Evolutionary conservation across 1,140 invertebrate genomes (phyloP).

Genomic region (Neodiprion lecontei): DNA sequence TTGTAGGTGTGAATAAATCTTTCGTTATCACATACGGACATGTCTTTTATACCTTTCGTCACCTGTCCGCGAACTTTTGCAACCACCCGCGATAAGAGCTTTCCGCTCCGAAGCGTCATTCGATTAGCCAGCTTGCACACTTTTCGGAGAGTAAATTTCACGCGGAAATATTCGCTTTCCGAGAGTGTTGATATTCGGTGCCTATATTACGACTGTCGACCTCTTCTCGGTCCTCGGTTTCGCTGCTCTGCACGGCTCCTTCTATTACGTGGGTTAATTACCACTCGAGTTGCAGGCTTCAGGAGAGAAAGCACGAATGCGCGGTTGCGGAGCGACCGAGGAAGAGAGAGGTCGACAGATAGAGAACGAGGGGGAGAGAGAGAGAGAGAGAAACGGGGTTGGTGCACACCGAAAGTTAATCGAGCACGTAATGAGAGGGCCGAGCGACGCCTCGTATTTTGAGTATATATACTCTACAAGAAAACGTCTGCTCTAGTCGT

Average conservation of each 20-base stretch:
- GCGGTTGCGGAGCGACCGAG: background rate
- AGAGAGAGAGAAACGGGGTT: background rate
- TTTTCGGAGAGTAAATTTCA: too few species aligned
- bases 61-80: too few species aligned
- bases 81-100: too few species aligned
- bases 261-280: background rate
- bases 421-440: slow-evolving; percentile 41
- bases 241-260: too few species aligned
- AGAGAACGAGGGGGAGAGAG: background rate
- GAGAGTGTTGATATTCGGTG: too few species aligned
- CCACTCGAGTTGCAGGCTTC: background rate
- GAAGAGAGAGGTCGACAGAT: background rate
- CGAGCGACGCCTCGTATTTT: slow-evolving; percentile 33
- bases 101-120: too few species aligned
- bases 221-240: too few species aligned
- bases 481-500: too few species aligned
- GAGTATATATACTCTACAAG: background rate
- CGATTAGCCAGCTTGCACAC: too few species aligned
- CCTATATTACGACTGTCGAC: too few species aligned
- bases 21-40: background rate
- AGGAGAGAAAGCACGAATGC: background rate
- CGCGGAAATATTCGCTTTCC: too few species aligned
- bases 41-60: background rate
- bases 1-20: slow-evolving; percentile 5
- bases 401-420: slow-evolving; percentile 35